A percentile compares a stretch with the other conserved stretches of the same genome.
Conservation (phyloP, 2,888 invertebrate genomes). For the Agrotis clavis region DNA sequence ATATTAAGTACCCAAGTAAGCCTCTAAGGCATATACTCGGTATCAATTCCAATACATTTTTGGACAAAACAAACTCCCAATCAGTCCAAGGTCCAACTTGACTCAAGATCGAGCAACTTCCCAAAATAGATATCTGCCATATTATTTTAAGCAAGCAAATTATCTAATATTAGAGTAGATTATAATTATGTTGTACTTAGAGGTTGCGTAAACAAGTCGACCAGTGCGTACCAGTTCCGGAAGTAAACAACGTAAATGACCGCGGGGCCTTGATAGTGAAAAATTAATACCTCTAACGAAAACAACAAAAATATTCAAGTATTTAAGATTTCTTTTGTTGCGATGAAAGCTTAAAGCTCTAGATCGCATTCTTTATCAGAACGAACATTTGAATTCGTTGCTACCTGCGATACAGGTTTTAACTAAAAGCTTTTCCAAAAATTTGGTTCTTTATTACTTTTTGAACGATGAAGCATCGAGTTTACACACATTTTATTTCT, state of each 20-base stretch:
- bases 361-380: conserved; percentile 24
- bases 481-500: neutral
- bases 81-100: conserved; percentile 4
- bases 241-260: conserved; percentile 57
- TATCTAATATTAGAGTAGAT: conserved; percentile 54
- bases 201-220: conserved; percentile 57
- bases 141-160: conserved; percentile 50
- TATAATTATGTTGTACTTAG: conserved; percentile 31
- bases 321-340: conserved; percentile 22
- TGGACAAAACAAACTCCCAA: neutral
- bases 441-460: neutral
- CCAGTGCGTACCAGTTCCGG: conserved; percentile 63
- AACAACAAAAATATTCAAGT: conserved; percentile 23
- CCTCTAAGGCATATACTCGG: neutral
- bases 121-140: conserved; percentile 12
- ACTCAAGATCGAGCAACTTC: conserved; percentile 13
- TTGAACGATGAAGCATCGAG: neutral
- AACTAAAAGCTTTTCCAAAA: neutral
- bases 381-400: conserved; percentile 4
- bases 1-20: neutral
- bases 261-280: conserved; percentile 66
- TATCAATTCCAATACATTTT: neutral
- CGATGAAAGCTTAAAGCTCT: conserved; percentile 25
- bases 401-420: neutral
- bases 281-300: conserved; percentile 38